These are phyloP conservation scores for Helicoverpa armigera DNA, from an alignment of 1,140 invertebrate species.

Conservation along the genomic window DNA sequence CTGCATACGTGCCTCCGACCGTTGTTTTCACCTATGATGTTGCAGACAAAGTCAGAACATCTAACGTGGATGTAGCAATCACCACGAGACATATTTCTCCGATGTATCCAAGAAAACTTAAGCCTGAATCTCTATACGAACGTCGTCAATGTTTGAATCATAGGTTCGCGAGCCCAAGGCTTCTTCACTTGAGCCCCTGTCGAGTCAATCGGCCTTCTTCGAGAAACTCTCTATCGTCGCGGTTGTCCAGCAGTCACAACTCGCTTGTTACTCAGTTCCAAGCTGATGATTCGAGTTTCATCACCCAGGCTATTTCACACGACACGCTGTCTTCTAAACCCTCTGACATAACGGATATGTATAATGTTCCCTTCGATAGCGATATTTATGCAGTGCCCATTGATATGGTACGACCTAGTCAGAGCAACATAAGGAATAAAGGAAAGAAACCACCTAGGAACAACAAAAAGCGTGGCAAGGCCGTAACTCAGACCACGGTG, in stretches of 20 bases:
- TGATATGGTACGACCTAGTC: constrained; percentile 90
- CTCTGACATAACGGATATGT: constrained; percentile 92
- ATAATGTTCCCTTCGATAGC: constrained; percentile 94
- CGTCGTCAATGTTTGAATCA: constrained; percentile 81
- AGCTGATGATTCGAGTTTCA: constrained; percentile 94
- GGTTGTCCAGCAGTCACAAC: constrained; percentile 93
- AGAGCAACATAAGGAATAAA: constrained; percentile 85
- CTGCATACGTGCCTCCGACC: constrained; percentile 73
- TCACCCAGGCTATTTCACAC: constrained; percentile 94
- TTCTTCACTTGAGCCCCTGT: constrained; percentile 88
- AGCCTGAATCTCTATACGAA: constrained; percentile 76
- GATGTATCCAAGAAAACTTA: constrained; percentile 77
- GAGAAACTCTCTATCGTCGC: constrained; percentile 90
- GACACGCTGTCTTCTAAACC: constrained; percentile 90
- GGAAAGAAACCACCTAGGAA: constrained; percentile 84
- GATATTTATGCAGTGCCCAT: constrained; percentile 95
- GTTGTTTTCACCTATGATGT: constrained; percentile 69
- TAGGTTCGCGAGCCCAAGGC: constrained; percentile 88
- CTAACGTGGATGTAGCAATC: constrained; percentile 68
- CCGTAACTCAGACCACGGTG: constrained; percentile 80
- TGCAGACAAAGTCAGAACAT: constrained; percentile 63
- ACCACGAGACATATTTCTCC: constrained; percentile 71
- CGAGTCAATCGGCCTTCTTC: constrained; percentile 89
- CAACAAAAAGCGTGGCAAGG: constrained; percentile 88
- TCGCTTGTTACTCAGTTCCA: constrained; percentile 92